These are phyloP conservation scores for Corvus cornix DNA, from an alignment of 2,113 vertebrate species.

Conservation along the genomic window DNA sequence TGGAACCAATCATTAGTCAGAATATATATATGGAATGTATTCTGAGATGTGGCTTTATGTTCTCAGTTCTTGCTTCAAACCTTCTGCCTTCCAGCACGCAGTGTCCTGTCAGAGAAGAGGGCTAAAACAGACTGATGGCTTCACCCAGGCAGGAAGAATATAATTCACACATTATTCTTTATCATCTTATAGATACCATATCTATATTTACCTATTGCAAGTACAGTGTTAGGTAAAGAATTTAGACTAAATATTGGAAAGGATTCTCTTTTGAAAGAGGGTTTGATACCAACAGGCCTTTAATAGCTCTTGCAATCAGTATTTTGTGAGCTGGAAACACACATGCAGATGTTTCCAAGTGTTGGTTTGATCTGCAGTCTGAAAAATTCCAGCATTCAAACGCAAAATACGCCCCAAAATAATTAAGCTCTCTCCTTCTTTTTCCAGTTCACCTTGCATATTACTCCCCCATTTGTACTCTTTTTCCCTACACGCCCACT, in stretches of 20 bases:
- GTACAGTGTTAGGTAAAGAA: neutral
- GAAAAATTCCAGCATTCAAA: slow-evolving; percentile 6
- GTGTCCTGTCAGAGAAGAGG: neutral
- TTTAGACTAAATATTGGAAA: neutral
- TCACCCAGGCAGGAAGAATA: neutral
- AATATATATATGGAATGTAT: neutral
- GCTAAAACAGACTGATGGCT: neutral
- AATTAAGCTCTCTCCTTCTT: neutral
- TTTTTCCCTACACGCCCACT: neutral
- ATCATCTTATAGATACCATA: neutral
- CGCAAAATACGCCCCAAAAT: neutral
- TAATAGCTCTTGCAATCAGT: neutral
- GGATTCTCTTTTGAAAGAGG: neutral
- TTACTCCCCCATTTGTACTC: neutral
- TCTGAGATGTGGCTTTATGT: neutral
- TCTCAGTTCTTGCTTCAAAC: neutral
- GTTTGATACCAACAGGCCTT: neutral
- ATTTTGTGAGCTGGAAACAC: neutral
- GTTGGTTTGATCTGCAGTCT: neutral
- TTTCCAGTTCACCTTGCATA: neutral
- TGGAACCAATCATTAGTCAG: neutral
- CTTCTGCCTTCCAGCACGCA: neutral
- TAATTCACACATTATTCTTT: neutral
- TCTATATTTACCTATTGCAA: neutral
- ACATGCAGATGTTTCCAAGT: neutral